Conservation (phyloP, 1,140 invertebrate species). For the Aphis craccivora region DNA sequence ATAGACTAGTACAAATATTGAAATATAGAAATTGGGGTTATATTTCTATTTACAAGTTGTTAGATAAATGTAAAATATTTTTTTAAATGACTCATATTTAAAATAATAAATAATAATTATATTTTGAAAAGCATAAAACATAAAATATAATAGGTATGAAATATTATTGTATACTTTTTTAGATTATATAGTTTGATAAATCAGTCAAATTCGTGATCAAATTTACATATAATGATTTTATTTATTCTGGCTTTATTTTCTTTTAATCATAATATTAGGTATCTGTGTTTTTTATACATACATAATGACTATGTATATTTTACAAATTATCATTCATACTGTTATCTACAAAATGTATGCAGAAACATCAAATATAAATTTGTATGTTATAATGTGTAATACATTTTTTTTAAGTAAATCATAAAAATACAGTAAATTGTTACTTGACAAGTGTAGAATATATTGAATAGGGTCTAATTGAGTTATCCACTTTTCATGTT, state of each 20-base stretch:
- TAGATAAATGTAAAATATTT: background rate
- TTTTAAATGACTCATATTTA: background rate
- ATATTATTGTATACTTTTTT: background rate
- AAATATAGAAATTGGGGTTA: background rate
- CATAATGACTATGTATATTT: background rate
- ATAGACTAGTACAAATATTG: background rate
- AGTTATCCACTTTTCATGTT: background rate
- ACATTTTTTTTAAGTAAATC: background rate
- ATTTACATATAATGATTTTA: background rate
- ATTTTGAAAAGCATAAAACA: no score
- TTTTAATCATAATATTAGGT: background rate
- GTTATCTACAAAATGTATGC: background rate
- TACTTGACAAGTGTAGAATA: background rate
- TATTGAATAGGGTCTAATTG: background rate
- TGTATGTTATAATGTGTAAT: background rate
- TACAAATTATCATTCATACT: background rate
- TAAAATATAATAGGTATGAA: background rate
- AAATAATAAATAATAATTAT: background rate
- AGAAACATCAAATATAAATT: background rate
- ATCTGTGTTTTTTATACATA: background rate
- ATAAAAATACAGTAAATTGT: background rate
- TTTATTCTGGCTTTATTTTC: background rate
- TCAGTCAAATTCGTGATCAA: background rate
- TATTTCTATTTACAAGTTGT: background rate
- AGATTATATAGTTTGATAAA: background rate